A percentile compares a stretch with the other conserved stretches of the same genome.
phyloP scores from a whole-genome alignment of 2,797 vertebrate genomes.

The Arnoldichthys spilopterus region DNA sequence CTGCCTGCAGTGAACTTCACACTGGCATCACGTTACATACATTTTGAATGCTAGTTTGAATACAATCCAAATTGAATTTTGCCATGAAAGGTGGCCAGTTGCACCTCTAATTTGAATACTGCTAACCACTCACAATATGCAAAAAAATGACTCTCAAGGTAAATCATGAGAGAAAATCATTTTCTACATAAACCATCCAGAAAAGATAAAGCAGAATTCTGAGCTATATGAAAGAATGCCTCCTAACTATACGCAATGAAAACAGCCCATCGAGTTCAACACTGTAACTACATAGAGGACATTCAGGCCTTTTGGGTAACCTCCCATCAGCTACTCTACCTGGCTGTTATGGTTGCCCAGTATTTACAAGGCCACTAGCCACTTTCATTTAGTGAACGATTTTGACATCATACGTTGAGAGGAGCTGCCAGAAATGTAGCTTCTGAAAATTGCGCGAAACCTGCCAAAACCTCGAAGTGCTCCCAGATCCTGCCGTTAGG shows the following conservation, averaged over 20 bases:
- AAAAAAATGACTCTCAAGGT: conserved; percentile 50
- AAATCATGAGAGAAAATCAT: conserved; percentile 44
- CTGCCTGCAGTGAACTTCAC: conserved; percentile 43
- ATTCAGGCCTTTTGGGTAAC: neutral
- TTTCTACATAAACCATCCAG: neutral
- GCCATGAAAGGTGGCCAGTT: conserved; percentile 60
- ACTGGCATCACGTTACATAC: conserved; percentile 45
- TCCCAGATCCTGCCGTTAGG: conserved; percentile 62
- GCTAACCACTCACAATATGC: conserved; percentile 59
- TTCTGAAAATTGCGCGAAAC: conserved; percentile 60
- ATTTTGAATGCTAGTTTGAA: conserved; percentile 59
- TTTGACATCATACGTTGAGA: conserved; percentile 54
- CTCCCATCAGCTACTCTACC: conserved; percentile 13
- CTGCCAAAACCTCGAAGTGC: conserved; percentile 63
- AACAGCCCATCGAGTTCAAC: neutral
- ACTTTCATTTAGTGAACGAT: conserved; percentile 54
- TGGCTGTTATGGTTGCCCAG: conserved; percentile 23
- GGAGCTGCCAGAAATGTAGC: conserved; percentile 54
- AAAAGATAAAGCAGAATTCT: neutral
- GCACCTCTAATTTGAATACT: conserved; percentile 61
- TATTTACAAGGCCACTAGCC: conserved; percentile 54
- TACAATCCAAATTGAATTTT: conserved; percentile 58
- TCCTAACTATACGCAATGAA: neutral
- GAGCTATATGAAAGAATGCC: neutral
- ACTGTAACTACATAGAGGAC: neutral